Evolutionary conservation across 2,113 vertebrate genomes (phyloP).

Genomic region (Urocitellus parryii): DNA sequence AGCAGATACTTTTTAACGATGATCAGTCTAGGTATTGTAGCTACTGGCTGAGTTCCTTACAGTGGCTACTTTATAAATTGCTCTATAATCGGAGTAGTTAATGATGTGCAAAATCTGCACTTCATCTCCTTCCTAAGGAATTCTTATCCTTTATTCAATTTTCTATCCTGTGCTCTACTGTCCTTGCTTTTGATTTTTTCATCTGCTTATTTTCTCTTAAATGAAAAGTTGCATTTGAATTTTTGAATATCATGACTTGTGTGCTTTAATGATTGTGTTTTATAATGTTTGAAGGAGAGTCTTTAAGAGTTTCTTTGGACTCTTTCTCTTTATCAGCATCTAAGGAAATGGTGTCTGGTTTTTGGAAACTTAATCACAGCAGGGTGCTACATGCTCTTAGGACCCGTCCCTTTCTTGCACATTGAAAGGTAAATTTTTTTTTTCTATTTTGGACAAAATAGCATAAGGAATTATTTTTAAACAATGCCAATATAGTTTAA

Average conservation of each 20-base stretch:
- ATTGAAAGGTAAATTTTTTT: constrained; percentile 89
- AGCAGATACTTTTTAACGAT: background rate
- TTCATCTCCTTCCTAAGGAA: background rate
- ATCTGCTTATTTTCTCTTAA: background rate
- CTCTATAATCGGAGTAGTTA: background rate
- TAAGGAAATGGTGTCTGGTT: constrained; percentile 92
- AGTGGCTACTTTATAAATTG: background rate
- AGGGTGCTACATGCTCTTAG: constrained; percentile 91
- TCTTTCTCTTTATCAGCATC: constrained; percentile 81
- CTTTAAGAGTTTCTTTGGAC: background rate
- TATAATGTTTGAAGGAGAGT: background rate
- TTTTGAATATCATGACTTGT: background rate
- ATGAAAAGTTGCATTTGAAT: constrained; percentile 13
- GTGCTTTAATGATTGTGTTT: background rate
- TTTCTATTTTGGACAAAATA: background rate
- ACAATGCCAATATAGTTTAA: background rate
- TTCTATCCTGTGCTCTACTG: background rate
- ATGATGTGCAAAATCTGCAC: background rate
- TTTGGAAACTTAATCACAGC: constrained; percentile 88
- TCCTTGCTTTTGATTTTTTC: background rate
- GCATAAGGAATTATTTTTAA: background rate
- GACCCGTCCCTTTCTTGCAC: constrained; percentile 92
- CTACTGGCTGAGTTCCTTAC: background rate
- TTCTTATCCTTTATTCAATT: background rate
- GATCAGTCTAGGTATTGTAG: background rate